These are phyloP conservation scores for Cladorhizidae sp. DNA, from an alignment of 37 sponge, comb jelly and placozoan species.

Conservation along the genomic window DNA sequence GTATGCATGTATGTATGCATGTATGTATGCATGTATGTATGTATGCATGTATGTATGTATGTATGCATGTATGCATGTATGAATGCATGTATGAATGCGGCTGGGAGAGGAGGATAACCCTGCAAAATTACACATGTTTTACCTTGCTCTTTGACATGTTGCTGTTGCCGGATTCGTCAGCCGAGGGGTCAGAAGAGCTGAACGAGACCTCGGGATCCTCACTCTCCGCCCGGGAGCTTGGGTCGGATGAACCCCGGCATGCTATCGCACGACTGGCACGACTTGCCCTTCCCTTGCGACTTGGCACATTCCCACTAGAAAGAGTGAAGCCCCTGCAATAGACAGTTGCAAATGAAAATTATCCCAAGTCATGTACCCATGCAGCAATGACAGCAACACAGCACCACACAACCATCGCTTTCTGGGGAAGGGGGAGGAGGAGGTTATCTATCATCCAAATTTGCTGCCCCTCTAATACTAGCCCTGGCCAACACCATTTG, in stretches of 20 bases:
- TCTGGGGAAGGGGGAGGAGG: too few species aligned
- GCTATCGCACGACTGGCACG: neutral
- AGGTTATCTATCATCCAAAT: too few species aligned
- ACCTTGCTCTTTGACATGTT: neutral
- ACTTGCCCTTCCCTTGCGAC: neutral
- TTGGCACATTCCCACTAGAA: conserved; percentile 15
- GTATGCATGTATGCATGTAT: too few species aligned
- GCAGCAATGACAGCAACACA: too few species aligned
- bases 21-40: too few species aligned
- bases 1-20: too few species aligned
- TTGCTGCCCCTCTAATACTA: too few species aligned
- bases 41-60: too few species aligned
- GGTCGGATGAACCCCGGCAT: conserved; percentile 7
- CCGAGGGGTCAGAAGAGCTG: conserved; percentile 15
- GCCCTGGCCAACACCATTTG: too few species aligned
- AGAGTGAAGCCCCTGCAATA: conserved; percentile 14
- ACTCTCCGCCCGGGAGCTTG: conserved; percentile 30
- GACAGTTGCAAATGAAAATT: neutral
- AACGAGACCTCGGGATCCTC: conserved; percentile 18
- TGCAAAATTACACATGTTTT: neutral
- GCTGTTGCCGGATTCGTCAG: neutral
- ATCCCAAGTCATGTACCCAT: too few species aligned
- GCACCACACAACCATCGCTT: too few species aligned
- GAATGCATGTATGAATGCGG: neutral
- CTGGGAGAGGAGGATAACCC: neutral